Evolutionary conservation across 92 coral and sea anemone species (phyloP).

Genomic region (Epizoanthus illoricatus): DNA sequence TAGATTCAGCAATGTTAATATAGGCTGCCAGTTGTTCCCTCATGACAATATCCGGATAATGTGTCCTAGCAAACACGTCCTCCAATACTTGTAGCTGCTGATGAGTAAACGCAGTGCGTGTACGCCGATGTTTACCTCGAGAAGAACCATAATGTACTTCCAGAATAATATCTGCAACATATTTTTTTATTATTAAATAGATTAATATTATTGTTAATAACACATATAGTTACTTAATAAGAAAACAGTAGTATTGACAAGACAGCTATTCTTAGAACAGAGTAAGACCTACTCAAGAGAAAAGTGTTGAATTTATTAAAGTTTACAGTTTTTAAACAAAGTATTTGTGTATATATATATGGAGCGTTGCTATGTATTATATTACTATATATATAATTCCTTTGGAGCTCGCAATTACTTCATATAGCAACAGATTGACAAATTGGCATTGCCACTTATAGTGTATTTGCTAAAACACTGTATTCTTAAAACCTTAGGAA

Average conservation of each 20-base stretch:
- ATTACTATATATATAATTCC: too few species aligned
- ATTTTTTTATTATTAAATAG: not conserved
- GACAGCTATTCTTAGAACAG: too few species aligned
- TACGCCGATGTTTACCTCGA: constrained; percentile 86
- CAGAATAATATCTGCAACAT: constrained; percentile 81
- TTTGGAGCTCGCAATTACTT: too few species aligned
- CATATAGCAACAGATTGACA: too few species aligned
- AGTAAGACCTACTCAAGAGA: too few species aligned
- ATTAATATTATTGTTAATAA: not conserved
- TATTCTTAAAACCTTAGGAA: too few species aligned
- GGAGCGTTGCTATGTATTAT: too few species aligned
- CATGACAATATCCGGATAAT: constrained; percentile 95
- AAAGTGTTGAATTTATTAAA: too few species aligned
- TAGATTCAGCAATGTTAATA: constrained; percentile 83
- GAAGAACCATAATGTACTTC: constrained; percentile 86
- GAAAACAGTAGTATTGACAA: not conserved
- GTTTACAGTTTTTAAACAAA: too few species aligned
- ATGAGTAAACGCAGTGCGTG: constrained; percentile 96
- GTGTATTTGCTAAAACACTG: too few species aligned
- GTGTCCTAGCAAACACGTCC: constrained; percentile 81
- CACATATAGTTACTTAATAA: not conserved
- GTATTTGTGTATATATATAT: too few species aligned
- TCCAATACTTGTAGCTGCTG: constrained; percentile 89
- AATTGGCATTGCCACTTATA: too few species aligned
- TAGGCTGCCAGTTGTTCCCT: constrained; percentile 86